phyloP scores from a whole-genome alignment of 2,797 vertebrate species.

The Phyllotis vaccarum region DNA sequence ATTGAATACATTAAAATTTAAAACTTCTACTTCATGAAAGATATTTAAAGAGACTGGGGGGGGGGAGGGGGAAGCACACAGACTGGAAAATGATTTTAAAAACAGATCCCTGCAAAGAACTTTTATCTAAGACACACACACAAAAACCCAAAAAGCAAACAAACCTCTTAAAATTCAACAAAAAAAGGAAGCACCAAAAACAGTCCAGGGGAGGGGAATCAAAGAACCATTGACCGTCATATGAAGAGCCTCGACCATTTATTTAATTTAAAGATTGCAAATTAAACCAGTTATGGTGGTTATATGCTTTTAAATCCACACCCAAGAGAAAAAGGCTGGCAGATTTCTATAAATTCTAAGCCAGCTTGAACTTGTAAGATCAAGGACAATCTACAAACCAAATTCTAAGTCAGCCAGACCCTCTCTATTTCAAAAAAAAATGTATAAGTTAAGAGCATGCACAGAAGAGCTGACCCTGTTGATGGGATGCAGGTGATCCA shows the following conservation, averaged over 20 bases:
- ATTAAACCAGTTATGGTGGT: not conserved
- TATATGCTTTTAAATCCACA: not conserved
- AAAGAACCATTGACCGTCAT: not conserved
- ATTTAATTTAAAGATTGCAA: not conserved
- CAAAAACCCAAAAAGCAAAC: too few species aligned
- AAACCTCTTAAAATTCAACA: slow-evolving; percentile 35
- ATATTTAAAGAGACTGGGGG: not conserved
- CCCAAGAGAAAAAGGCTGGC: not conserved
- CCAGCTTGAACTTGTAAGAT: too few species aligned
- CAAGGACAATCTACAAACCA: not conserved
- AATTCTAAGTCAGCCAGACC: not conserved
- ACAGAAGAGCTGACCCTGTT: not conserved
- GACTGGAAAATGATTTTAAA: not conserved
- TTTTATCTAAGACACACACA: not conserved
- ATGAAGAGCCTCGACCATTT: not conserved
- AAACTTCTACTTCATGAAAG: not conserved
- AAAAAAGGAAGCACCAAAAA: not conserved
- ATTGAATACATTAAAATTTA: slow-evolving; percentile 18
- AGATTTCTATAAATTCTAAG: not conserved
- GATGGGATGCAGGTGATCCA: not conserved
- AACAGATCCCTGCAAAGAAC: not conserved
- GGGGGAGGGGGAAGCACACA: not conserved
- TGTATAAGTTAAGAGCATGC: not conserved
- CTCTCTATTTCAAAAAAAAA: not conserved
- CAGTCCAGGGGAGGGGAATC: not conserved